phyloP scores from a whole-genome alignment of 2,888 invertebrate species.

The Drosophila conformis region DNA sequence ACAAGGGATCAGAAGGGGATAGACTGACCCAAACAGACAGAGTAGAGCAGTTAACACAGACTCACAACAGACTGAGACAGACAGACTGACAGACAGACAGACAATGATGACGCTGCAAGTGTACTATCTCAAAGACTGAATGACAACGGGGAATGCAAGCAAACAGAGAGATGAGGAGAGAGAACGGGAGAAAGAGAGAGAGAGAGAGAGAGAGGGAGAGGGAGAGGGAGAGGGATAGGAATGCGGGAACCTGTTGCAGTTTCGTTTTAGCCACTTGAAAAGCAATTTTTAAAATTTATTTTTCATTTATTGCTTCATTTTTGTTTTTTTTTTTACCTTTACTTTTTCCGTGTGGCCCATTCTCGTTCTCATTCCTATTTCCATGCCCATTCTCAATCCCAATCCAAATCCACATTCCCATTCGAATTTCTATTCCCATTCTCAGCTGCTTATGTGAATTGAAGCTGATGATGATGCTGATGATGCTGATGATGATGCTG shows the following conservation, averaged over 20 bases:
- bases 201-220: too few species aligned
- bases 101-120: constrained; percentile 57
- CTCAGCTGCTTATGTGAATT: constrained; percentile 67
- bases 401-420: neutral
- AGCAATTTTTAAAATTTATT: constrained; percentile 74
- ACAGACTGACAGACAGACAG: constrained; percentile 30
- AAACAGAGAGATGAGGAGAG: neutral
- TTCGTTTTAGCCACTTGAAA: constrained; percentile 70
- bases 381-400: neutral
- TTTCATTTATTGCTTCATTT: constrained; percentile 78
- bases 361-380: constrained; percentile 17
- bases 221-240: neutral
- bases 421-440: constrained; percentile 14
- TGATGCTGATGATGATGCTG: constrained; percentile 5
- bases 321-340: constrained; percentile 46
- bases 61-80: constrained; percentile 17
- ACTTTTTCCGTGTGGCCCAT: constrained; percentile 57
- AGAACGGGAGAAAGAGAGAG: constrained; percentile 1
- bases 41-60: constrained; percentile 10
- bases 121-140: constrained; percentile 24
- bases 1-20: neutral
- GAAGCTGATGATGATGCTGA: constrained; percentile 15
- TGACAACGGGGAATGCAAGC: constrained; percentile 10
- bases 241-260: constrained; percentile 56
- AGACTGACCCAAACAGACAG: constrained; percentile 10